Percentiles rank a stretch among this genome's conserved stretches.
phyloP scores from a whole-genome alignment of 2,888 invertebrate species.

The Eugnorisma glareosa region DNA sequence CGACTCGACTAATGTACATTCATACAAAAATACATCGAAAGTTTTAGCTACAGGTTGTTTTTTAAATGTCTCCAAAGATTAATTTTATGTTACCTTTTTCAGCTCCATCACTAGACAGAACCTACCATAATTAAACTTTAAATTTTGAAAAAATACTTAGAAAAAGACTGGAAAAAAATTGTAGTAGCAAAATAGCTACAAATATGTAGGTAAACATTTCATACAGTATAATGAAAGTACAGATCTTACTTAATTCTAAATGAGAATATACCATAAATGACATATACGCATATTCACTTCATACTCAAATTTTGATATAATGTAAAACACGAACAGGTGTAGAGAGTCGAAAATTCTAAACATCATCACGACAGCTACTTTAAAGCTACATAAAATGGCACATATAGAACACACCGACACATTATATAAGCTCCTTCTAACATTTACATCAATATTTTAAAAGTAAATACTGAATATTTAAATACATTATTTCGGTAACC shows the following conservation, averaged over 20 bases:
- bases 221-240: conserved; percentile 14
- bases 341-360: conserved; percentile 61
- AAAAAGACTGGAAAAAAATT: conserved; percentile 19
- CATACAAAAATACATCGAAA: conserved; percentile 83
- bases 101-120: conserved; percentile 16
- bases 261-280: conserved; percentile 26
- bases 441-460: conserved; percentile 45
- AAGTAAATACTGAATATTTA: conserved; percentile 35
- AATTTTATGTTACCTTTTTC: conserved; percentile 24
- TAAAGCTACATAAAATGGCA: conserved; percentile 76
- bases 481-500: conserved; percentile 14
- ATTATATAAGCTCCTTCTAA: conserved; percentile 74
- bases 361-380: conserved; percentile 57
- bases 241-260: conserved; percentile 32
- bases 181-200: conserved; percentile 55
- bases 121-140: neutral
- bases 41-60: conserved; percentile 57
- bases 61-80: conserved; percentile 35
- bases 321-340: conserved; percentile 21
- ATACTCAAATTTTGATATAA: conserved; percentile 20
- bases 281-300: conserved; percentile 4
- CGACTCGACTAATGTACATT: conserved; percentile 70
- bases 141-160: conserved; percentile 26
- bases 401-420: conserved; percentile 82
- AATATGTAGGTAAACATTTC: conserved; percentile 6